Evolutionary conservation across 2,113 vertebrate species (phyloP), one percentile per base, ranked within the genome.

Genomic region (Phalacrocorax brasilianus): DNA sequence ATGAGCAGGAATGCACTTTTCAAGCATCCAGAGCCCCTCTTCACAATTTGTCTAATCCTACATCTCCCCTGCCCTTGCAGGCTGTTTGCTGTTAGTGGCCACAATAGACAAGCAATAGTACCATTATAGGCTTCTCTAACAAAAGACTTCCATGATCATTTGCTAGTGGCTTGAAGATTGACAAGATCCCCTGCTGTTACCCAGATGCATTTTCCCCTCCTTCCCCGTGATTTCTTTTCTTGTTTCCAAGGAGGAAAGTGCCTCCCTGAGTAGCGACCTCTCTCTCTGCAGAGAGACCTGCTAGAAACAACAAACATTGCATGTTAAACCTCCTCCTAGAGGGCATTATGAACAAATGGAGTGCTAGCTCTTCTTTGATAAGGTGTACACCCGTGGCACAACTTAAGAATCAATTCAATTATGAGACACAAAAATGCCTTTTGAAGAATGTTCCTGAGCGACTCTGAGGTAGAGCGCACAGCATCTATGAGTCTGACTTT

Each of bases 181-280:
- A 98, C 98, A 98, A 96, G 98, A 98, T 97, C 97, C 97, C 97
- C 97, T 98, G 96, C 98, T 98, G 97, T 98, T 98, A 97, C 97
- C 93, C 95, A 96, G 97, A 98, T 97, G 97, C 97, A 97, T 98
- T 97, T 95, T 72, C 91, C 65, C 92, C 95, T 97, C 94, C 93
- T 97, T 98, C 97, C 97, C 66, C 73, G 98, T 96, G 98, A 98
- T 98, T 98, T 98, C 98, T 98, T 98, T 98, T 98, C 97, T 98
- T 98, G 95, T 96, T 97, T 96, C 95, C 96, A 97, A 98, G 98
- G 97, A 98, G 97, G 97, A 98, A 98, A 98, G 98, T 98, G 96
- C 98, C 97, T 98, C 71, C 88, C 95, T 96, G 97, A 97, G 96
- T 97, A 96, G 97, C 76, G 92, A 98, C 97, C 97, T 98, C 96